A percentile compares a stretch with the other conserved stretches of the same genome.
phyloP scores from a whole-genome alignment of 1,140 invertebrate species.

The Drosophila eugracilis region DNA sequence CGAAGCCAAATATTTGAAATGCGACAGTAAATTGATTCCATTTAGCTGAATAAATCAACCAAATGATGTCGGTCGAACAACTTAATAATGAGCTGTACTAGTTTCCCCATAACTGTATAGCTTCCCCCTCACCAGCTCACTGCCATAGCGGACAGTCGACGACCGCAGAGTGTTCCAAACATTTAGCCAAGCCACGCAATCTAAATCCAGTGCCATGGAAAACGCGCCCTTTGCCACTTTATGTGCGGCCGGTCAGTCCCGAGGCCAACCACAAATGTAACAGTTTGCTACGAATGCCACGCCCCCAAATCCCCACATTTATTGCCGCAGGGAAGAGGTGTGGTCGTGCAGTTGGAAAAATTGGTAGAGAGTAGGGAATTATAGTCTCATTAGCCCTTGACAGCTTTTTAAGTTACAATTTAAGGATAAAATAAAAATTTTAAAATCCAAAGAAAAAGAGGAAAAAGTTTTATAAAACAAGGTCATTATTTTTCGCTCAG shows the following conservation, averaged over 20 bases:
- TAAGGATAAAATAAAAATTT: no score
- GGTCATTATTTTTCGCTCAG: not conserved
- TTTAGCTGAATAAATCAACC: conserved; percentile 48
- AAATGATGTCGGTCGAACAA: conserved; percentile 43
- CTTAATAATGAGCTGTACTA: conserved; percentile 37
- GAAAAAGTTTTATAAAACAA: no score
- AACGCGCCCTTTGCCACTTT: conserved; percentile 52
- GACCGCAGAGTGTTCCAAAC: conserved; percentile 38
- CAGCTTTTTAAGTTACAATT: no score
- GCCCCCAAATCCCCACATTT: not conserved
- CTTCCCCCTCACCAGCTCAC: no score
- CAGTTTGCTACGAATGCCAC: conserved; percentile 52
- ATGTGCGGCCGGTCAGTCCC: conserved; percentile 17
- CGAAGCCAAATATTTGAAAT: conserved; percentile 39
- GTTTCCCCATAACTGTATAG: conserved; percentile 4
- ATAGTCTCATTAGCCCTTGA: no score
- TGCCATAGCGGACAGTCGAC: conserved; percentile 6
- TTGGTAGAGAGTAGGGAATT: no score
- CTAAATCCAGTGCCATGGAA: conserved; percentile 3
- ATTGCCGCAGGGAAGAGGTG: conserved; percentile 2
- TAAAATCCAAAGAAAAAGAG: no score
- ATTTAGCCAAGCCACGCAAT: conserved; percentile 40
- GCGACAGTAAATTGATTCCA: conserved; percentile 44
- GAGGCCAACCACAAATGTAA: conserved; percentile 70
- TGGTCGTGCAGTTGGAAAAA: conserved; percentile 9